Base-by-base conservation (phyloP, 2,113 vertebrate genomes). In the Butorides virescens region DNA sequence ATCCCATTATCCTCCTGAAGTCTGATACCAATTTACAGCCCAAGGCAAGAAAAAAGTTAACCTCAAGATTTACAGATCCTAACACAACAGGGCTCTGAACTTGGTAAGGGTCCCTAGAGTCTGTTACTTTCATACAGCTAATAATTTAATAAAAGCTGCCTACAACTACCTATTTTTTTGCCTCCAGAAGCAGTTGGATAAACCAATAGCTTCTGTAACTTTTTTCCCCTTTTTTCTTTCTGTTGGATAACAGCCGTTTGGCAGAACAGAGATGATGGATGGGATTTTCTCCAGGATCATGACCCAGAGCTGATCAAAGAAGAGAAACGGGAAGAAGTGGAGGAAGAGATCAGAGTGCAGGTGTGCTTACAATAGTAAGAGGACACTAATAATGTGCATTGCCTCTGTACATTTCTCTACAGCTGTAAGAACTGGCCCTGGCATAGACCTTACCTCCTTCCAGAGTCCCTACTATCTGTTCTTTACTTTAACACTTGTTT, bases 281-380 rank as follows among this genome's bases (percentile, higher is more conserved):
- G 93, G 93, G 98, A 99, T 93, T 98, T 99, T 90, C 66, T 86
- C 67, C 98, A 99, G 90, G 96, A 95, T 76, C 98, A 98, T 7
- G 98, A 99, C 84, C 96, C 95, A 0, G 98, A 99, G 93, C 52
- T 99, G 91, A 98, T 99, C 95, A 98, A 98, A 88, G 97, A 98
- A 66, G 97, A 97, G 91, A 98, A 98, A 34, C 96, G 98, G 66
- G 92, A 97, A 79, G 99, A 99, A 88, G 93, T 99, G 49, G 98
- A 99, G 94, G 81, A 96, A 4, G 99, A 99, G 97, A 97, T 99
- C 94, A 97, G 99, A 94, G 81, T 98, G 63, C 99, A 99, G 99
- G 99, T 99, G 95, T 44, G 85, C 58, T 90, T 11, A 47, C 39
- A 79, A 39, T 29, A 46, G 68, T 34, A 36, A 15, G 25, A 37